Percentiles rank a stretch among this genome's conserved stretches.
phyloP scores from a whole-genome alignment of 2,888 invertebrate species.

The Agrilus cyanescens region DNA sequence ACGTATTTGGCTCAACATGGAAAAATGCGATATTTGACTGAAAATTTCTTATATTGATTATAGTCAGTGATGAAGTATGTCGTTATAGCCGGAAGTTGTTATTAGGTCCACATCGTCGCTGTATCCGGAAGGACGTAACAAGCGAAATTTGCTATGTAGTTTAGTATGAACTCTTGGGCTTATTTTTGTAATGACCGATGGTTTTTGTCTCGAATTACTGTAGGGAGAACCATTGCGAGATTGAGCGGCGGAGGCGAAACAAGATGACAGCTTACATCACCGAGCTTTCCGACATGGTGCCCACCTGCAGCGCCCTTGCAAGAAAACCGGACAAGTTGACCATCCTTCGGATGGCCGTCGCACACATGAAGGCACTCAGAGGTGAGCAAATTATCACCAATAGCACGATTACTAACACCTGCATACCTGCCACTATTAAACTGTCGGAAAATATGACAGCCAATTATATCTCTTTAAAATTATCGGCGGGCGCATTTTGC shows the following conservation, averaged over 20 bases:
- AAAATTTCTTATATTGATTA: too few relatives aligned
- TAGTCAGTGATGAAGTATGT: too few relatives aligned
- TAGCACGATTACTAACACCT: background rate
- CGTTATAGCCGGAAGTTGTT: too few relatives aligned
- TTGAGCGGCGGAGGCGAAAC: conserved; percentile 93
- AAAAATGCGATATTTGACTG: too few relatives aligned
- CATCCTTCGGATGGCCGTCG: conserved; percentile 97
- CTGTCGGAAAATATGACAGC: too few relatives aligned
- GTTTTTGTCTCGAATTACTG: conserved; percentile 41
- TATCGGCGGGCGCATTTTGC: too few relatives aligned
- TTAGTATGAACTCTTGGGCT: too few relatives aligned
- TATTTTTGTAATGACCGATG: conserved; percentile 27
- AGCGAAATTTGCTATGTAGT: too few relatives aligned
- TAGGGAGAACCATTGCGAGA: conserved; percentile 98
- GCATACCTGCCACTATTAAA: background rate
- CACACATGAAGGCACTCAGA: conserved; percentile 96
- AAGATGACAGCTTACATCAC: conserved; percentile 99
- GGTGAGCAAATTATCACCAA: conserved; percentile 43
- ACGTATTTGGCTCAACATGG: too few relatives aligned
- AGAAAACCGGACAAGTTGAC: conserved; percentile 98
- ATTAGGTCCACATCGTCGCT: too few relatives aligned
- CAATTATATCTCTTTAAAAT: too few relatives aligned
- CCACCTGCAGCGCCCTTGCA: conserved; percentile 94
- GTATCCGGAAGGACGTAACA: too few relatives aligned
- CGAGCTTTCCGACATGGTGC: conserved; percentile 99